Evolutionary conservation across 2,888 invertebrate genomes (phyloP).

Genomic region (Coenonympha glycerion): DNA sequence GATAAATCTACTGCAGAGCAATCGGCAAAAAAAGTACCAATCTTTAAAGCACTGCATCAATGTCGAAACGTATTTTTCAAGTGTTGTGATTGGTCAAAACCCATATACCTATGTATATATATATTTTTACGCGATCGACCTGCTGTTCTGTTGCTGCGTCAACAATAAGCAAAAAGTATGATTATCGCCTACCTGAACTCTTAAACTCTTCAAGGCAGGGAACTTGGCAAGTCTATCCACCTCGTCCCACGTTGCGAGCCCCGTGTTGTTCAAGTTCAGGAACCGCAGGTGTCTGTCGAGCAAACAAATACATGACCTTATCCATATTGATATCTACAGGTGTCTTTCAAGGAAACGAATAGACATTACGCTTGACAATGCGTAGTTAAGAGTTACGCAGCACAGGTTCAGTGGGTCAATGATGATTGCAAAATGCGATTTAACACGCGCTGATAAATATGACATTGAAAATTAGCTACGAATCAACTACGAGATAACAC

Average conservation of each 20-base stretch:
- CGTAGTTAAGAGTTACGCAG: constrained; percentile 21
- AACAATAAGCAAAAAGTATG: background rate
- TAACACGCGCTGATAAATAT: constrained; percentile 26
- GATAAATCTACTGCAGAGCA: no score
- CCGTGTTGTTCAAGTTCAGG: constrained; percentile 89
- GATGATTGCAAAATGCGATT: constrained; percentile 34
- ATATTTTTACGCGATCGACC: no score
- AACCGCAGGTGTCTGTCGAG: constrained; percentile 81
- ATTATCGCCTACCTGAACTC: constrained; percentile 80
- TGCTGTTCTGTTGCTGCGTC: no score
- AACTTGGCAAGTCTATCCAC: constrained; percentile 90
- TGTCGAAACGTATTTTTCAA: no score
- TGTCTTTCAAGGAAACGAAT: constrained; percentile 65
- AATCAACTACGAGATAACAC: no score
- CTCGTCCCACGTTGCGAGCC: constrained; percentile 90
- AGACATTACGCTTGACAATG: background rate
- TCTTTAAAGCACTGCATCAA: no score
- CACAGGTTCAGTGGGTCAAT: constrained; percentile 56
- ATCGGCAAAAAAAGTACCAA: no score
- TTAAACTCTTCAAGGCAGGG: constrained; percentile 86
- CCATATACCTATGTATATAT: no score
- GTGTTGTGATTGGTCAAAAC: no score
- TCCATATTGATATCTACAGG: no score
- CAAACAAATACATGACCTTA: constrained; percentile 2
- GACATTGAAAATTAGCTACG: constrained; percentile 29